Evolutionary conservation across 2,797 vertebrate genomes (phyloP).

Genomic region (Onychomys arenicola): DNA sequence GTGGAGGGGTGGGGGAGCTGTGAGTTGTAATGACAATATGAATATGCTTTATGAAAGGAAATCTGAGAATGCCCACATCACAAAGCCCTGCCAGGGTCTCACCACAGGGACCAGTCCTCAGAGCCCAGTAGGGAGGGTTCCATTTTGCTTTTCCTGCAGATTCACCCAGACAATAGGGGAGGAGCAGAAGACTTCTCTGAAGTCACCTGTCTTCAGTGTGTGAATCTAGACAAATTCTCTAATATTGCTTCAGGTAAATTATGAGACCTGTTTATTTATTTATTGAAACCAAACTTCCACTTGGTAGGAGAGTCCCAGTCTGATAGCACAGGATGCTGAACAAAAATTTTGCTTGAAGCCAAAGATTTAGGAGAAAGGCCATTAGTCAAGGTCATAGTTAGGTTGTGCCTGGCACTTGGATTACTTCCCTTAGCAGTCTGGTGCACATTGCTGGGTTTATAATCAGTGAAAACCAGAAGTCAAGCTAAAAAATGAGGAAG

Average conservation of each 20-base stretch:
- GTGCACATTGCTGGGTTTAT: not conserved
- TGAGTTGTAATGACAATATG: not conserved
- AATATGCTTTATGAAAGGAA: not conserved
- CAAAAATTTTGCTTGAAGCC: conserved; percentile 23
- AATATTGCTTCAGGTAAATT: not conserved
- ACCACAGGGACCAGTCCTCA: not conserved
- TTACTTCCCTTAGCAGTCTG: not conserved
- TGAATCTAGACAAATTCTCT: not conserved
- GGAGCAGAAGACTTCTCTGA: not conserved
- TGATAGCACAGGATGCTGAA: not conserved
- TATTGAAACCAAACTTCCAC: conserved; percentile 1
- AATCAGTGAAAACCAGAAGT: conserved; percentile 37
- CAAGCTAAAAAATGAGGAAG: conserved; percentile 51
- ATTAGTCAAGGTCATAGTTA: conserved; percentile 33
- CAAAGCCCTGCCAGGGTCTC: not conserved
- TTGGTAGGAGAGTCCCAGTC: not conserved
- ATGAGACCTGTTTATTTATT: not conserved
- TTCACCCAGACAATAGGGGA: rapidly evolving
- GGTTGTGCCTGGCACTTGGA: conserved; percentile 11
- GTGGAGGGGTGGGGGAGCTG: too few species aligned
- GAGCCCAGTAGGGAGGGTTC: too few species aligned
- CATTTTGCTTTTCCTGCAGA: not conserved
- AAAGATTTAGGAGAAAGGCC: not conserved
- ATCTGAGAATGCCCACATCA: not conserved
- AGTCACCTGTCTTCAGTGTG: not conserved